Evolutionary conservation across 1,140 invertebrate species (phyloP).

Genomic region (Drosophila pandora): DNA sequence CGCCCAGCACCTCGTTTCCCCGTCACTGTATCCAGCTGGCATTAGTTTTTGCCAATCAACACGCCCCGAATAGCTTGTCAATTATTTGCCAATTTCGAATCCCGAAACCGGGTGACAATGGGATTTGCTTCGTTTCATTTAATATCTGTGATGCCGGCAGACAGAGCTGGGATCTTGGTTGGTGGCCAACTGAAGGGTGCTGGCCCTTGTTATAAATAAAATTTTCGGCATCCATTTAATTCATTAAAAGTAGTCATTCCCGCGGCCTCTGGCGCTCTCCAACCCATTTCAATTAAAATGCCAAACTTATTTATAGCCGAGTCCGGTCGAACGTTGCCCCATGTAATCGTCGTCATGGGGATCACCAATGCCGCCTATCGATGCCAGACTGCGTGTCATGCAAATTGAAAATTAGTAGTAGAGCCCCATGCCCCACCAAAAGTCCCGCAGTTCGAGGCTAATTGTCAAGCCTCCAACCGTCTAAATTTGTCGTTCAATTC

Average conservation of each 20-base stretch:
- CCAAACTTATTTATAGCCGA: slow-evolving; percentile 66
- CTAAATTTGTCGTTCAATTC: slow-evolving; percentile 1
- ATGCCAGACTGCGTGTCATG: slow-evolving; percentile 66
- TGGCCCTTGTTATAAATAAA: slow-evolving; percentile 79
- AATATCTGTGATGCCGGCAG: slow-evolving; percentile 59
- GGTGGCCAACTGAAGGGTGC: not conserved
- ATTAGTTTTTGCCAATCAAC: slow-evolving; percentile 80
- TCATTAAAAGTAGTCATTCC: slow-evolving; percentile 77
- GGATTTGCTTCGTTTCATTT: slow-evolving; percentile 78
- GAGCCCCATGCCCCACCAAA: slow-evolving; percentile 14
- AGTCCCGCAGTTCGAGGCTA: slow-evolving; percentile 17
- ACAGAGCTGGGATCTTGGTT: slow-evolving; percentile 32
- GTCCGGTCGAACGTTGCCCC: slow-evolving; percentile 35
- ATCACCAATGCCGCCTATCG: slow-evolving; percentile 70
- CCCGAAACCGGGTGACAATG: slow-evolving; percentile 71
- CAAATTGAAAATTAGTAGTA: slow-evolving; percentile 75
- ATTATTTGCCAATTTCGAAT: slow-evolving; percentile 80
- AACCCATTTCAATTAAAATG: slow-evolving; percentile 71
- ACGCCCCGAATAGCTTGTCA: slow-evolving; percentile 79
- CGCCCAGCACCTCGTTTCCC: slow-evolving; percentile 3
- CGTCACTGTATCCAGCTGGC: slow-evolving; percentile 49
- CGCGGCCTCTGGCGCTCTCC: slow-evolving; percentile 31
- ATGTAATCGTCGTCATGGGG: slow-evolving; percentile 77
- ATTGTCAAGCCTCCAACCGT: slow-evolving; percentile 10
- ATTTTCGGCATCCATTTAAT: slow-evolving; percentile 71